Evolutionary conservation across 2,888 invertebrate species (phyloP).

Genomic region (Listrodromus nycthemerus): DNA sequence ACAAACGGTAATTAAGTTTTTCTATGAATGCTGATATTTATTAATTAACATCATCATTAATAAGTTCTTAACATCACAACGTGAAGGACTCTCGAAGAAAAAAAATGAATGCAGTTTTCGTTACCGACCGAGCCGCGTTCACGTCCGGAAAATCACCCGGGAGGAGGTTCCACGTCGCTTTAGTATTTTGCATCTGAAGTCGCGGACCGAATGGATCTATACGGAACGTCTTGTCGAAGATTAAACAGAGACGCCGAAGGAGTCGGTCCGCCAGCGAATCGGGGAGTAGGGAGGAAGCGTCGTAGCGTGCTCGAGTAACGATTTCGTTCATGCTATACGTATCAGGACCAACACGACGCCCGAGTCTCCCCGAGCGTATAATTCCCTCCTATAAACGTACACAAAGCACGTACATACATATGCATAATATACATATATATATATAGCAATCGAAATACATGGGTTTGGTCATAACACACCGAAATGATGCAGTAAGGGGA

Average conservation of each 20-base stretch:
- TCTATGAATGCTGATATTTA: background rate
- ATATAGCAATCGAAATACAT: background rate
- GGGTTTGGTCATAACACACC: background rate
- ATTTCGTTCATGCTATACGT: conserved; percentile 31
- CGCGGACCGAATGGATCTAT: background rate
- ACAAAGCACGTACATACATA: background rate
- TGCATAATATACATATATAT: conserved; percentile 3
- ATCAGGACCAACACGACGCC: background rate
- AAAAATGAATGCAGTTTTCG: no score
- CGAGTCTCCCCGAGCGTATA: conserved; percentile 3
- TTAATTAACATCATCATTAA: background rate
- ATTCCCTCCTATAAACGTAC: conserved; percentile 9
- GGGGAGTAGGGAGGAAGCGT: background rate
- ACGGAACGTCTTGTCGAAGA: background rate
- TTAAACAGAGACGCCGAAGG: background rate
- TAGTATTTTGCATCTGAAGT: no score
- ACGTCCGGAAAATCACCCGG: no score
- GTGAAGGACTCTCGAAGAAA: no score
- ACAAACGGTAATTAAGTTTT: no score
- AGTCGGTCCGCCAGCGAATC: background rate
- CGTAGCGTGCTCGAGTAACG: conserved; percentile 43
- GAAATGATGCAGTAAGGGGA: conserved; percentile 38
- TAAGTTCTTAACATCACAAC: no score
- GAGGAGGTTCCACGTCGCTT: no score
- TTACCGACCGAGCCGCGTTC: no score